Evolutionary conservation across 2,113 vertebrate species (phyloP), one percentile per base, ranked within the genome.

Genomic region (Furnarius figulus): DNA sequence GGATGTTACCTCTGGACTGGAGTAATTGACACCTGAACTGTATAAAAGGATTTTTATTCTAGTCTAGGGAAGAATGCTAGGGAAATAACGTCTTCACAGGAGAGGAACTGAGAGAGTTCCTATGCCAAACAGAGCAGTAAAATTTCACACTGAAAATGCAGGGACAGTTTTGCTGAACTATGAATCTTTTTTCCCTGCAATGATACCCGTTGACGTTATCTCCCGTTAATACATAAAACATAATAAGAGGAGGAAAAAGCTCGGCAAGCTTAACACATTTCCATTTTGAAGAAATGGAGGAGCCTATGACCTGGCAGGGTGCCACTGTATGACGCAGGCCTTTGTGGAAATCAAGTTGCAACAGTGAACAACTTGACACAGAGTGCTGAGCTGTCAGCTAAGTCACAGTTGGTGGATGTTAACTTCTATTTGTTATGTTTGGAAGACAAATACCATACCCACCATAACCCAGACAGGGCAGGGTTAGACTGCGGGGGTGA

Each of bases 401-500:
- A 95, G 65, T 94, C 95, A 85, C 55, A 91, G 58, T 81, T 79
- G 56, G 68, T 95, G 86, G 97, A 94, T 78, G 80, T 63, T 83
- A 87, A 93, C 79, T 86, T 95, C 53, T 90, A 25, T 96, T 92
- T 96, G 71, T 76, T 93, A 53, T 96, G 68, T 91, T 76, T 92
- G 88, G 82, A 96, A 79, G 95, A 95, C 66, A 92, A 95, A 95
- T 65, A 92, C 78, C 74, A 86, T 91, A 53, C 70, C 94, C 93
- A 90, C 77, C n/a, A n/a, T n/a, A n/a, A n/a, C n/a, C 91, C 90
- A 95, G 97, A 96, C 79, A 95, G 81, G 94, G 92, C 95, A 93
- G 84, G 94, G 93, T 96, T 94, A 95, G 93, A 97, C 88, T 97
- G 87, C 37, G 91, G 96, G 93, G 66, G 87, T 92, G 96, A 96